These are phyloP conservation scores for Serripes groenlandicus DNA, from an alignment of 2,888 invertebrate genomes.

Conservation along the genomic window DNA sequence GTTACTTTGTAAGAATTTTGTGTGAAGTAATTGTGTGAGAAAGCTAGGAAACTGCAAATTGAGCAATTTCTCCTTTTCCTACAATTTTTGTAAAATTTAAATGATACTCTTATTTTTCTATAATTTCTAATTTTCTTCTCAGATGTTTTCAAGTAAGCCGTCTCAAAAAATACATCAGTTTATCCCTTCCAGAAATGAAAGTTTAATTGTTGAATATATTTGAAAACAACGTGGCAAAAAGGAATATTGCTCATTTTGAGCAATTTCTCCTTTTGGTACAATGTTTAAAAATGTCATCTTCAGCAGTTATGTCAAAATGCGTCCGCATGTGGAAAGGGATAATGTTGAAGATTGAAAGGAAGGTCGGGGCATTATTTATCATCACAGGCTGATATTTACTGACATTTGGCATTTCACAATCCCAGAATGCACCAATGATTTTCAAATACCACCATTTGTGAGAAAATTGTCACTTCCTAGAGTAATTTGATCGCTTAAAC, in stretches of 20 bases:
- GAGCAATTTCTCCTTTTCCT: conserved; percentile 7
- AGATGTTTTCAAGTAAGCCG: too few relatives aligned
- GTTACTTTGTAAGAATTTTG: too few relatives aligned
- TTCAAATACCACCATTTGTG: neutral
- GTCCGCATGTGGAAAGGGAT: too few relatives aligned
- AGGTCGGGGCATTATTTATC: conserved; percentile 18
- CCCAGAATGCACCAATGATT: neutral
- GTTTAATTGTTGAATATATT: too few relatives aligned
- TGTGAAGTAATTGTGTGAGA: too few relatives aligned
- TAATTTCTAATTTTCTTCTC: too few relatives aligned
- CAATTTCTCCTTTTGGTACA: neutral
- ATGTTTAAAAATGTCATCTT: neutral
- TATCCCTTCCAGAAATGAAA: too few relatives aligned
- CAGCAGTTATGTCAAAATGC: neutral
- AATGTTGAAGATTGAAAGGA: too few relatives aligned
- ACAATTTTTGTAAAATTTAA: conserved; percentile 1
- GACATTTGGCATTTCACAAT: conserved; percentile 24
- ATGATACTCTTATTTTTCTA: too few relatives aligned
- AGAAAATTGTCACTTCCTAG: too few relatives aligned
- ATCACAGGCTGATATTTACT: conserved; percentile 12
- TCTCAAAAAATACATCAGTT: too few relatives aligned
- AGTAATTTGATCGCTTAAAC: neutral
- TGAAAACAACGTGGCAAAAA: conserved; percentile 3
- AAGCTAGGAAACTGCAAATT: neutral
- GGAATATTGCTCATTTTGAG: neutral